Conservation (phyloP, 2,888 invertebrate genomes). For the Agriopis leucophaearia region DNA sequence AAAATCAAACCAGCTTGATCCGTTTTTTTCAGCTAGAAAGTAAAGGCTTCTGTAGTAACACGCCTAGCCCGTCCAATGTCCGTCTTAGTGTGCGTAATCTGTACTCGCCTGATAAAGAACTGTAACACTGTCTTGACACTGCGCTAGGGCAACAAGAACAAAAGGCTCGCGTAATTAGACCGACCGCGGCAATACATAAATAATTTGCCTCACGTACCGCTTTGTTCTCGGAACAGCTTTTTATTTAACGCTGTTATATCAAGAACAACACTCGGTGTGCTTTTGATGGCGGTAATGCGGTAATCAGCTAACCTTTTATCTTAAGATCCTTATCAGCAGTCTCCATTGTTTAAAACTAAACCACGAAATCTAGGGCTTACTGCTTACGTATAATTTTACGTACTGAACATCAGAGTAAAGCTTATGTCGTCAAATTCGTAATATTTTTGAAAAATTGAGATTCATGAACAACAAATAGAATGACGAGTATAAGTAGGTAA, state of each 20-base stretch:
- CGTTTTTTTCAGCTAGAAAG: no score
- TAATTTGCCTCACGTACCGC: conserved; percentile 85
- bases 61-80: neutral
- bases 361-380: neutral
- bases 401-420: neutral
- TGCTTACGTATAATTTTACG: neutral
- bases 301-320: conserved; percentile 68
- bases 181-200: conserved; percentile 84
- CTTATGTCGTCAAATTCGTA: neutral
- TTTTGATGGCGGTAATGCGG: conserved; percentile 71
- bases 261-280: conserved; percentile 78
- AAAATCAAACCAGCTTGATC: no score
- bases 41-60: neutral
- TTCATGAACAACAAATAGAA: no score
- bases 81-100: conserved; percentile 1
- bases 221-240: conserved; percentile 82
- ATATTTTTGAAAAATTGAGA: neutral
- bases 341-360: conserved; percentile 17
- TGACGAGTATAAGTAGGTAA: no score
- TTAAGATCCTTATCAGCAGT: conserved; percentile 52
- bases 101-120: conserved; percentile 1
- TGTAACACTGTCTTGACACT: conserved; percentile 30
- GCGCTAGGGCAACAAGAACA: conserved; percentile 72
- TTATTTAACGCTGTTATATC: conserved; percentile 82
- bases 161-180: conserved; percentile 84